phyloP scores from a whole-genome alignment of 2,888 invertebrate species.

The Cyclophora punctaria region DNA sequence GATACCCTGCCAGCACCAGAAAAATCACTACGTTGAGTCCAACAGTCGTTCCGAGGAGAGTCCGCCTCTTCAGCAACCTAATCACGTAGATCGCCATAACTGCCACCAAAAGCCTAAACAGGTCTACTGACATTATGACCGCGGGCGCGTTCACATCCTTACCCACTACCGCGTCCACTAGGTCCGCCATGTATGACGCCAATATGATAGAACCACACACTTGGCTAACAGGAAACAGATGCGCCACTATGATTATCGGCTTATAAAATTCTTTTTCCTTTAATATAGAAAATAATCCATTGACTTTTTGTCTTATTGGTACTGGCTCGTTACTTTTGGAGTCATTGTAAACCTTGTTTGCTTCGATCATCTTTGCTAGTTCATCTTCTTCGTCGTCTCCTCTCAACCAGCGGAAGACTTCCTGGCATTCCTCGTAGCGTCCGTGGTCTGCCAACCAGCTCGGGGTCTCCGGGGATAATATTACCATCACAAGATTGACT shows the following conservation, averaged over 20 bases:
- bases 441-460: constrained; percentile 76
- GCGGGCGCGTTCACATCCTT: constrained; percentile 29
- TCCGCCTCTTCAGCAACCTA: constrained; percentile 36
- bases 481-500: constrained; percentile 46
- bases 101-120: constrained; percentile 39
- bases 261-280: constrained; percentile 44
- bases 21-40: constrained; percentile 29
- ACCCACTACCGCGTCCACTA: constrained; percentile 37
- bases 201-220: constrained; percentile 44
- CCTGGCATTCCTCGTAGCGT: constrained; percentile 62
- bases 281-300: constrained; percentile 24
- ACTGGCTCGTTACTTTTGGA: constrained; percentile 16
- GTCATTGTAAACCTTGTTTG: constrained; percentile 26
- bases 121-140: constrained; percentile 35
- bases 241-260: constrained; percentile 46
- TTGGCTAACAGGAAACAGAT: constrained; percentile 39
- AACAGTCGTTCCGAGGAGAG: constrained; percentile 36
- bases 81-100: constrained; percentile 35
- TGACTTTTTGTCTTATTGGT: constrained; percentile 17
- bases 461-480: constrained; percentile 75
- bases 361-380: constrained; percentile 21
- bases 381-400: constrained; percentile 54
- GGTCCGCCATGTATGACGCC: constrained; percentile 37
- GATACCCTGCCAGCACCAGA: constrained; percentile 34
- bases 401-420: constrained; percentile 70